Evolutionary conservation across 37 sponge, comb jelly and placozoan species (phyloP).

Genomic region (Theonella swinhoei): DNA sequence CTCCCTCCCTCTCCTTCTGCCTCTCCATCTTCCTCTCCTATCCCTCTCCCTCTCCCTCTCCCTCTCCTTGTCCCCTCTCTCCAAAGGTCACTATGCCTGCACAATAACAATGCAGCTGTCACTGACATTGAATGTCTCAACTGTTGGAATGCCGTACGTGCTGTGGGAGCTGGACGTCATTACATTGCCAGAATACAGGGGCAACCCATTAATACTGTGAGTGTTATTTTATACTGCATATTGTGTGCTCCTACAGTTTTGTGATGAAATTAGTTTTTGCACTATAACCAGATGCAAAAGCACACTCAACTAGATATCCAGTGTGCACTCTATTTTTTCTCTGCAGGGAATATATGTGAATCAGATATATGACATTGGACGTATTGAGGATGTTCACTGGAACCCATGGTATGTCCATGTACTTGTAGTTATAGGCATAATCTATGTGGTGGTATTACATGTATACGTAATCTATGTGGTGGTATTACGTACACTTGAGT

Average conservation of each 20-base stretch:
- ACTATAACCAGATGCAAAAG: too few species aligned
- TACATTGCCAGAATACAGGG: constrained; percentile 65
- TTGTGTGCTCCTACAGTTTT: background rate
- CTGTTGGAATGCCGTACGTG: constrained; percentile 54
- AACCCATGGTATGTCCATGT: constrained; percentile 45
- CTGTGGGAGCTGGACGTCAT: constrained; percentile 46
- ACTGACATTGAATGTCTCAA: constrained; percentile 64
- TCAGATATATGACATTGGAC: constrained; percentile 57
- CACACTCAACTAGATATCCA: too few species aligned
- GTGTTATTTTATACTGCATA: background rate
- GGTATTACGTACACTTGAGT: too few species aligned
- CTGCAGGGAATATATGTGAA: constrained; percentile 49
- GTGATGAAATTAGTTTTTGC: too few species aligned
- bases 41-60: too few species aligned
- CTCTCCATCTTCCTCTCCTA: too few species aligned
- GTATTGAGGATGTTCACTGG: constrained; percentile 61
- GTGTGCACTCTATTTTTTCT: too few species aligned
- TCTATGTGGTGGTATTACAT: too few species aligned
- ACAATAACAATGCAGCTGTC: constrained; percentile 47
- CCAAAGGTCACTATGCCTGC: constrained; percentile 35
- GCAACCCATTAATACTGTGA: constrained; percentile 58
- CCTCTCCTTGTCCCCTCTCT: background rate
- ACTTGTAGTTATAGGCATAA: too few species aligned
- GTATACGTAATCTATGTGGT: too few species aligned
- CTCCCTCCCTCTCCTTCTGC: too few species aligned